Evolutionary conservation across 2,113 vertebrate species (phyloP), one percentile per base, ranked within the genome.

Genomic region (Lepidothrix coronata): DNA sequence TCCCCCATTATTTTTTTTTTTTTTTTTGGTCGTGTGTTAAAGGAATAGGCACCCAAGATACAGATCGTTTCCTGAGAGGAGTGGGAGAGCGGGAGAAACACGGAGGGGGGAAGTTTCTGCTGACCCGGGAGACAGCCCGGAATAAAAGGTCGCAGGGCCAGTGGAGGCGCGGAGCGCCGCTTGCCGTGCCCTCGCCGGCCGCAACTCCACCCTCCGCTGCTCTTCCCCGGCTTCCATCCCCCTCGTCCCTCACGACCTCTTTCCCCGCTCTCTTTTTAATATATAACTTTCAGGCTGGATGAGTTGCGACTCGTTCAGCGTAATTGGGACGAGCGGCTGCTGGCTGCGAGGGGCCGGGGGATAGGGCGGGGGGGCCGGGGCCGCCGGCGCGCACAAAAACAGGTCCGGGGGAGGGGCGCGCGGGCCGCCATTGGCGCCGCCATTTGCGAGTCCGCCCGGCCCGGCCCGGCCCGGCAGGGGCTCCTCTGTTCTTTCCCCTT

Each of bases 261-360:
- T 84, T 84, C 89, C 95, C 96, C 70, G 10, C 70, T 71, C 77
- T 41, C 39, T 70, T 46, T 91, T 90, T 85, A 85, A 94, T 71
- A 55, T 95, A 97, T 66, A 89, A 97, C 91, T 97, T 94, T 93
- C 92, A 93, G 96, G 94, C 97, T 95, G 95, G 96, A 98, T 96
- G 96, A 97, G 97, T 97, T 88, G 96, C 97, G 94, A 87, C 97
- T 98, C 92, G 92, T 92, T 98, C 97, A 94, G 97, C 97, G 93
- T 98, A 98, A 98, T 98, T 98, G 98, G 96, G 97, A 86, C 76
- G 87, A 95, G 94, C 76, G 93, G 91, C 66, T 78, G 93, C 92
- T 66, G 94, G 98, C 95, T 97, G 97, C 95, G 96, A 95, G 92
- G 96, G 97, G 97, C 97, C 95, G 96, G 97, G 94, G 98, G 98